A percentile compares a stretch with the other conserved stretches of the same genome.
These are phyloP conservation scores for Arvicola amphibius DNA, from an alignment of 2,797 vertebrate genomes.

Conservation along the genomic window DNA sequence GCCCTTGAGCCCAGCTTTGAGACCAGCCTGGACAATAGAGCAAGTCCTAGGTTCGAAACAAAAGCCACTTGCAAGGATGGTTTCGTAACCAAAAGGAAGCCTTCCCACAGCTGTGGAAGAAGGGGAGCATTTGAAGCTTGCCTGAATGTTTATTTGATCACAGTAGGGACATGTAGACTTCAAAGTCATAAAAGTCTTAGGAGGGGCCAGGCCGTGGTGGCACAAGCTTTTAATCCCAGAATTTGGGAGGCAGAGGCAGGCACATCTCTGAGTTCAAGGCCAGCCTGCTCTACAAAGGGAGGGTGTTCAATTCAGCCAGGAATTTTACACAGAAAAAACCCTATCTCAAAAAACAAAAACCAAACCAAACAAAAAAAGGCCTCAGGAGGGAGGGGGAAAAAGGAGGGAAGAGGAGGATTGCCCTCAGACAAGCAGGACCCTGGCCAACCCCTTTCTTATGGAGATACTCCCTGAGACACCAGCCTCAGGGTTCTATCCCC, in stretches of 20 bases:
- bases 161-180: background rate
- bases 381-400: background rate
- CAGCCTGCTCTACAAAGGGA: no score
- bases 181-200: background rate
- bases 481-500: background rate
- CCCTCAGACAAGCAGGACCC: background rate
- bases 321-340: no score
- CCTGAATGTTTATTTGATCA: background rate
- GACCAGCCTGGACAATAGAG: background rate
- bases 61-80: background rate
- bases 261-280: no score
- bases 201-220: background rate
- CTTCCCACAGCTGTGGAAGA: background rate
- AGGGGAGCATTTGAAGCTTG: background rate
- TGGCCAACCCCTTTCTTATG: background rate
- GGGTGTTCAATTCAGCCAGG: no score
- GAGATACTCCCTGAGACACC: background rate
- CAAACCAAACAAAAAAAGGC: no score
- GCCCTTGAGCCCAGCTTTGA: background rate
- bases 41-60: background rate
- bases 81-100: background rate
- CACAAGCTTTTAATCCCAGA: no score
- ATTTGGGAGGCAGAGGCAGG: no score
- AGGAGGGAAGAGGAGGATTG: rapidly evolving
- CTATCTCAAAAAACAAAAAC: no score